Base-by-base conservation (phyloP, 2,797 vertebrate genomes). In the Cossypha dichroa region DNA sequence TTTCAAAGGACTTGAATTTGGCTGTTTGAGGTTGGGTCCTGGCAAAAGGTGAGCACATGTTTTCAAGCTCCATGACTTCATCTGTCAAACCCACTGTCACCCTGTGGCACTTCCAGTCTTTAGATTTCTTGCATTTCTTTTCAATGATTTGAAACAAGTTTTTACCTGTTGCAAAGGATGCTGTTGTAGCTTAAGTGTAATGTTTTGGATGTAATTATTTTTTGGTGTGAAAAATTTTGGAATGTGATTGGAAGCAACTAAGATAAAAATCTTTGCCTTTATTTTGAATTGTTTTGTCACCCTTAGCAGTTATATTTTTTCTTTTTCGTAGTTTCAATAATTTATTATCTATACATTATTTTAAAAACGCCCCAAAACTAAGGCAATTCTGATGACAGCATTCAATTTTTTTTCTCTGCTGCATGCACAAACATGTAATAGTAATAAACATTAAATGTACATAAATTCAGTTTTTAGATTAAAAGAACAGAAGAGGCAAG, bases 401-500 rank as follows among this genome's bases (percentile, higher is more conserved):
- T 25, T 83, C 15, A 58, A 8, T 54, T 78, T 90, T 83, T 72
- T 90, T 22, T 20, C 52, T 66, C 17, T 60, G 40, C 14, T 78
- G 11, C n/a, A n/a, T 31, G 29, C 41, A 54, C 38, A 72, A 85
- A 69, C 21, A 38, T 26, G 11, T 51, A 70, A 43, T 19, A 66
- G 41, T 22, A 92, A 78, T 56, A 80, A 83, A 72, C 15, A 55
- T 4, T 62, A 83, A 85, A 74, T 36, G 21, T 40, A 51, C 31
- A 40, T 77, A 67, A 88, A 79, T 70, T 79, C 43, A 45, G 51
- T 31, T 85, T 93, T 88, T 63, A 79, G 74, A 77, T 58, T 60
- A 85, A 83, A 95, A 96, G 93, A 94, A 63, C 93, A 96, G 94
- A 86, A 92, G 81, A 92, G 66, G 52, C 80, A 95, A 97, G 96